A percentile compares a stretch with the other conserved stretches of the same genome.
Conservation (phyloP, 2,888 invertebrate genomes). For the Lasioglossum vierecki region DNA sequence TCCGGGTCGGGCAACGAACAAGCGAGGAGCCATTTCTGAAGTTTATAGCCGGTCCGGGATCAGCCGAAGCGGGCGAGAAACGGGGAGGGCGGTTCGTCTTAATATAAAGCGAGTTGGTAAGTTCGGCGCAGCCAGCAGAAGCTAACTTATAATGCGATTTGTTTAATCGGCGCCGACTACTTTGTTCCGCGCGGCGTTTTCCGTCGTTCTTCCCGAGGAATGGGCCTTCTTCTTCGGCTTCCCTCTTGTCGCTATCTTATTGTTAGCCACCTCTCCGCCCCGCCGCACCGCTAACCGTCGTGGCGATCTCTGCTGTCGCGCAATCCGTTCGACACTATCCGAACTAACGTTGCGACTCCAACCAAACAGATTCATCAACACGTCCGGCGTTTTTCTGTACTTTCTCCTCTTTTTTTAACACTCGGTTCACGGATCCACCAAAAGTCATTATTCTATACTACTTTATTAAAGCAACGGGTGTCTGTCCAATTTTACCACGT, state of each 20-base stretch:
- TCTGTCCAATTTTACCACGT: too few relatives aligned
- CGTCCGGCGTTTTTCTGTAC: not conserved
- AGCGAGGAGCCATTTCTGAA: constrained; percentile 79
- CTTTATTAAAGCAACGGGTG: too few relatives aligned
- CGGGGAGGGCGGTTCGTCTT: constrained; percentile 79
- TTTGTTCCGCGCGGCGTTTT: constrained; percentile 77
- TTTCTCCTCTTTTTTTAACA: too few relatives aligned
- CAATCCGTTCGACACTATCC: constrained; percentile 48
- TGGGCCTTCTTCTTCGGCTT: constrained; percentile 48
- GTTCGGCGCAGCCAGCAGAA: constrained; percentile 80
- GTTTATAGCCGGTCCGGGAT: constrained; percentile 81
- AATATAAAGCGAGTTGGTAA: constrained; percentile 82
- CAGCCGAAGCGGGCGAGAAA: constrained; percentile 69
- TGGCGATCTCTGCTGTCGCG: constrained; percentile 10
- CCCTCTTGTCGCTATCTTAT: constrained; percentile 29
- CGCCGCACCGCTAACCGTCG: not conserved
- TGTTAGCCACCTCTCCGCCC: constrained; percentile 20
- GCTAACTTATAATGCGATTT: constrained; percentile 84
- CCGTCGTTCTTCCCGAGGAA: constrained; percentile 64
- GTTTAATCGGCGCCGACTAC: constrained; percentile 84
- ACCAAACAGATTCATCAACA: not conserved
- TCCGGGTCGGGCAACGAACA: constrained; percentile 25
- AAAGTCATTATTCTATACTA: too few relatives aligned
- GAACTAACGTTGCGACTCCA: constrained; percentile 26
- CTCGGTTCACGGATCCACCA: too few relatives aligned